These are phyloP conservation scores for Cosmorhoe ocellata DNA, from an alignment of 2,888 invertebrate species.

Conservation along the genomic window DNA sequence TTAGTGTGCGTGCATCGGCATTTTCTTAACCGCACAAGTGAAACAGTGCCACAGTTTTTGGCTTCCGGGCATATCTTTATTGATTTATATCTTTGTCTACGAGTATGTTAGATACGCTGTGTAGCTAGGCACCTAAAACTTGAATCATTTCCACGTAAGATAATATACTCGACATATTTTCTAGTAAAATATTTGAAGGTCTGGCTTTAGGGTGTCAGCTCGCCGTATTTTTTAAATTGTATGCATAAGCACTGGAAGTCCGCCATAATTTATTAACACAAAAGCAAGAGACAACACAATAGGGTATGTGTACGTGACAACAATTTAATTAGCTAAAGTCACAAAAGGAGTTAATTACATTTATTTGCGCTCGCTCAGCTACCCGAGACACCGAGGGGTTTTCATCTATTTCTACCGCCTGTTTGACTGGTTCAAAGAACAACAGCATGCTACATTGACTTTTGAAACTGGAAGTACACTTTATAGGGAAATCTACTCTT, in stretches of 20 bases:
- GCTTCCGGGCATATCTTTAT: too few relatives aligned
- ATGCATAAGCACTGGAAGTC: background rate
- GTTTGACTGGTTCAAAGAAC: conserved; percentile 3
- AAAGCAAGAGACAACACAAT: background rate
- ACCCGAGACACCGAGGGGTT: conserved; percentile 4
- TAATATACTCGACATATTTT: too few relatives aligned
- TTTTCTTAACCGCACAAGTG: too few relatives aligned
- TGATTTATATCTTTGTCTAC: too few relatives aligned
- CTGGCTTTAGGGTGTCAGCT: too few relatives aligned
- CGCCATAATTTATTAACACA: conserved; percentile 1
- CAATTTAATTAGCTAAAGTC: conserved; percentile 13
- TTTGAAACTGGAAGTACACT: conserved; percentile 6
- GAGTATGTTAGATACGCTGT: too few relatives aligned
- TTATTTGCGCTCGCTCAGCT: background rate
- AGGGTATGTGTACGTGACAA: conserved; percentile 2
- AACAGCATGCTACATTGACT: conserved; percentile 16
- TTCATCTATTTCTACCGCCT: conserved; percentile 13
- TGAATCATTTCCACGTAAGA: too few relatives aligned
- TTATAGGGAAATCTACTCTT: conserved; percentile 4
- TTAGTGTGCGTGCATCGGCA: too few relatives aligned
- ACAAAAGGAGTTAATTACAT: conserved; percentile 8
- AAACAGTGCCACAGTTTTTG: too few relatives aligned
- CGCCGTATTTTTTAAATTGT: too few relatives aligned
- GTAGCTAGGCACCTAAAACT: too few relatives aligned
- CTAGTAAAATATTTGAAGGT: too few relatives aligned